Conservation (phyloP, 2,888 invertebrate genomes). For the Eupithecia abbreviata region DNA sequence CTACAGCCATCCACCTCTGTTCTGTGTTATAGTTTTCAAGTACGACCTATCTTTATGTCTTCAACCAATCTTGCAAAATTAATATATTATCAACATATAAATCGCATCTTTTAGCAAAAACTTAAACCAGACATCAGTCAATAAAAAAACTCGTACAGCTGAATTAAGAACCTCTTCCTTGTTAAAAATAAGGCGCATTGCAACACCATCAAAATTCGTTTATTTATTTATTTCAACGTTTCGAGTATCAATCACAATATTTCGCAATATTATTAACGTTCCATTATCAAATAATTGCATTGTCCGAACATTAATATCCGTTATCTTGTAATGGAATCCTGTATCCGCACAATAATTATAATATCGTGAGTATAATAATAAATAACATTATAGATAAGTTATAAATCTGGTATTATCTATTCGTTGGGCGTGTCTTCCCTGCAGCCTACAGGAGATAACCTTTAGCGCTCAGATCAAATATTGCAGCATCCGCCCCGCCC, state of each 20-base stretch:
- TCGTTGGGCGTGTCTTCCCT: slow-evolving; percentile 30
- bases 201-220: slow-evolving; percentile 7
- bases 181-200: background rate
- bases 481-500: slow-evolving; percentile 9
- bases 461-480: background rate
- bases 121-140: background rate
- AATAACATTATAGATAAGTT: slow-evolving; percentile 10
- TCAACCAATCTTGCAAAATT: background rate
- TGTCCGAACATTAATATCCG: slow-evolving; percentile 24
- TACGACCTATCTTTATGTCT: background rate
- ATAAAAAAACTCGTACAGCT: background rate
- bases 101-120: background rate
- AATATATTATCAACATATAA: too few species aligned
- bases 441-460: slow-evolving; percentile 29
- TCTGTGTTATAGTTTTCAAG: background rate
- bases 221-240: slow-evolving; percentile 1
- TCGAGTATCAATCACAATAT: background rate
- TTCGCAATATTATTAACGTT: slow-evolving; percentile 12
- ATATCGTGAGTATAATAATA: slow-evolving; percentile 30
- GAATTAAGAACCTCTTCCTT: too few species aligned
- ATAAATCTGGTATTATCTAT: slow-evolving; percentile 1
- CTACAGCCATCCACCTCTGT: background rate
- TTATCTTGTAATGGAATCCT: slow-evolving; percentile 34
- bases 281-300: slow-evolving; percentile 22
- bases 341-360: slow-evolving; percentile 30